Percentiles rank a stretch among this genome's conserved stretches.
Conservation (phyloP, 37 sponge, comb jelly and placozoan species). For the Cliona cf. orientalis region DNA sequence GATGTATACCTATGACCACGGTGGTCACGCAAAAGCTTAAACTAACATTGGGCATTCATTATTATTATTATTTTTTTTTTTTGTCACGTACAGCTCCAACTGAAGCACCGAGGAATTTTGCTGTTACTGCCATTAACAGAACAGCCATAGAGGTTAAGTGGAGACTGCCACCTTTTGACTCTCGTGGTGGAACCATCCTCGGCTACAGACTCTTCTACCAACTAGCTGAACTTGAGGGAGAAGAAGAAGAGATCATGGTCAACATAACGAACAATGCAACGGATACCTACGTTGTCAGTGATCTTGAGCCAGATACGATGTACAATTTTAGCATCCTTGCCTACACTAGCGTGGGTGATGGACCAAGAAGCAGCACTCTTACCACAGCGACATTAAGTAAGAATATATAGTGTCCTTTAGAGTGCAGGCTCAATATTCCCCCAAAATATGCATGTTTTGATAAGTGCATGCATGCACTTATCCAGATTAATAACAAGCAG, state of each 20-base stretch:
- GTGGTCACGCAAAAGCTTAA: too few species aligned
- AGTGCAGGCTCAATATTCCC: too few species aligned
- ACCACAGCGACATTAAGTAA: not conserved
- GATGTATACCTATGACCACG: too few species aligned
- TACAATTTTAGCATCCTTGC: slow-evolving; percentile 40
- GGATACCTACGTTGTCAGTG: not conserved
- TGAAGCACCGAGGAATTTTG: slow-evolving; percentile 21
- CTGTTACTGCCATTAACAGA: slow-evolving; percentile 26
- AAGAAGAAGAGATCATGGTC: not conserved
- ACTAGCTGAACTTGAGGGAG: not conserved
- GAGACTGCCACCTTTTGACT: not conserved
- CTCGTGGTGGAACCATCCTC: slow-evolving; percentile 19
- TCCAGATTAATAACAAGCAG: too few species aligned
- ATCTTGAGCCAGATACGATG: not conserved
- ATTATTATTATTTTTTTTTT: too few species aligned
- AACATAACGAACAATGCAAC: not conserved
- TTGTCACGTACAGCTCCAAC: slow-evolving; percentile 22
- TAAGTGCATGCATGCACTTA: too few species aligned
- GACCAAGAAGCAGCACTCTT: slow-evolving; percentile 20
- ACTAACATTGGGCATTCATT: too few species aligned
- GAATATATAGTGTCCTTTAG: too few species aligned
- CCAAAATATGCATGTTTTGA: too few species aligned
- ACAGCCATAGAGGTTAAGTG: slow-evolving; percentile 25
- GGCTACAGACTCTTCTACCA: slow-evolving; percentile 22
- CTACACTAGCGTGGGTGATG: slow-evolving; percentile 34